Evolutionary conservation across 2,888 invertebrate species (phyloP).

Genomic region (Yponomeuta plumbellus): DNA sequence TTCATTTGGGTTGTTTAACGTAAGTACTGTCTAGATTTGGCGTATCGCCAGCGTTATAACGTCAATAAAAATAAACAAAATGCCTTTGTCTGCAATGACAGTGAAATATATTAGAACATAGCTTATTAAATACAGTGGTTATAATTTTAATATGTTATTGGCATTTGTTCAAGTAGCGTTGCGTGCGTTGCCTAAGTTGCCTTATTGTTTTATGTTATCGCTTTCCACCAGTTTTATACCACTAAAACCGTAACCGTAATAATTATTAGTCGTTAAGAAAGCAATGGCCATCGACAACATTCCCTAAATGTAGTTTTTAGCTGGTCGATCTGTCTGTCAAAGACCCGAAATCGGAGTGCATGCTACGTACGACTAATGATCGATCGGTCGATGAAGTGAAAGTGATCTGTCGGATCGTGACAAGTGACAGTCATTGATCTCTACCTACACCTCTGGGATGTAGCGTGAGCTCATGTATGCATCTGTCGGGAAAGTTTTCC

Average conservation of each 20-base stretch:
- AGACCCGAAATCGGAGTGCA: too few species aligned
- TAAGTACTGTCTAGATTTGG: not conserved
- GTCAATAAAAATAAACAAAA: slow-evolving; percentile 8
- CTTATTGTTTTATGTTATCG: not conserved
- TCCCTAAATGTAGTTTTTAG: not conserved
- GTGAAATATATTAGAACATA: not conserved
- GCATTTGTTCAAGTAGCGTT: not conserved
- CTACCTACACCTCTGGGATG: too few species aligned
- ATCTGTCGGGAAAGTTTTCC: not conserved
- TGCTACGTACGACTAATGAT: too few species aligned
- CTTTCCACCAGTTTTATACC: not conserved
- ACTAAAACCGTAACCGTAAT: not conserved
- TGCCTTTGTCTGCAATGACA: not conserved
- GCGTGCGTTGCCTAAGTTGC: not conserved
- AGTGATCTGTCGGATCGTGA: too few species aligned
- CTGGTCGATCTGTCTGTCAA: not conserved
- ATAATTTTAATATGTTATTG: not conserved
- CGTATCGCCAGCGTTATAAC: slow-evolving; percentile 7
- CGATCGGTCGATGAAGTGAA: too few species aligned
- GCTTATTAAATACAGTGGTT: not conserved
- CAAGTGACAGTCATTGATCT: too few species aligned
- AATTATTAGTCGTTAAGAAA: not conserved
- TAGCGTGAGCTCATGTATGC: too few species aligned
- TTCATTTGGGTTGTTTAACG: not conserved
- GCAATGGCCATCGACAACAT: not conserved